Conservation (phyloP, 2,113 vertebrate genomes). For the Aegithalos caudatus region DNA sequence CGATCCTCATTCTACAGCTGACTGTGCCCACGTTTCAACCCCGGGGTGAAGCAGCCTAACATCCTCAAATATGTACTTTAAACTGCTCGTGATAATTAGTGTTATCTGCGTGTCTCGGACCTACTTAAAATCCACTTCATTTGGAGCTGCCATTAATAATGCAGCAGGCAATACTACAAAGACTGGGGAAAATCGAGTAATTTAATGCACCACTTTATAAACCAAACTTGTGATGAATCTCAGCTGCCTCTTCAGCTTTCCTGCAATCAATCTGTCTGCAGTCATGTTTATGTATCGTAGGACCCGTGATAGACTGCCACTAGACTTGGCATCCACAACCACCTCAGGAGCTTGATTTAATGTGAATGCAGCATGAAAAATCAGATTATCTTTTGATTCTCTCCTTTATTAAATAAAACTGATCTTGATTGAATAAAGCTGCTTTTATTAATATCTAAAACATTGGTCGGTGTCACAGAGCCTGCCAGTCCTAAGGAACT, state of each 20-base stretch:
- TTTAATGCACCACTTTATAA: conserved; percentile 41
- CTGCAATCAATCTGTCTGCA: conserved; percentile 12
- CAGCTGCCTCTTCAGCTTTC: neutral
- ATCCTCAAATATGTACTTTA: conserved; percentile 11
- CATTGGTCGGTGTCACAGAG: conserved; percentile 30
- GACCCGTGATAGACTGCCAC: neutral
- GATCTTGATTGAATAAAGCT: conserved; percentile 62
- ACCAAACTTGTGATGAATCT: neutral
- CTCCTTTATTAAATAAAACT: conserved; percentile 64
- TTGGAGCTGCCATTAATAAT: conserved; percentile 47
- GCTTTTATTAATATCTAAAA: conserved; percentile 69
- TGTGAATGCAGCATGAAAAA: conserved; percentile 35
- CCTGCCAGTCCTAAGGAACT: neutral
- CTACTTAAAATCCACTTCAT: conserved; percentile 48
- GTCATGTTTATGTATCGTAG: conserved; percentile 12
- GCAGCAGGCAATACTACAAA: conserved; percentile 17
- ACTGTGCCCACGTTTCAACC: neutral
- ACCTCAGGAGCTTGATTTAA: conserved; percentile 6
- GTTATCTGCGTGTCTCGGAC: conserved; percentile 7
- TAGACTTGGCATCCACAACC: neutral
- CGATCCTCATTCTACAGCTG: neutral
- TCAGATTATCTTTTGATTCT: conserved; percentile 54
- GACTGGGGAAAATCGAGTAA: conserved; percentile 5
- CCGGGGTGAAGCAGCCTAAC: neutral
- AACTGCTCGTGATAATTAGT: conserved; percentile 9